These are phyloP conservation scores for Lymantria monacha DNA, from an alignment of 2,888 invertebrate species.

Conservation along the genomic window DNA sequence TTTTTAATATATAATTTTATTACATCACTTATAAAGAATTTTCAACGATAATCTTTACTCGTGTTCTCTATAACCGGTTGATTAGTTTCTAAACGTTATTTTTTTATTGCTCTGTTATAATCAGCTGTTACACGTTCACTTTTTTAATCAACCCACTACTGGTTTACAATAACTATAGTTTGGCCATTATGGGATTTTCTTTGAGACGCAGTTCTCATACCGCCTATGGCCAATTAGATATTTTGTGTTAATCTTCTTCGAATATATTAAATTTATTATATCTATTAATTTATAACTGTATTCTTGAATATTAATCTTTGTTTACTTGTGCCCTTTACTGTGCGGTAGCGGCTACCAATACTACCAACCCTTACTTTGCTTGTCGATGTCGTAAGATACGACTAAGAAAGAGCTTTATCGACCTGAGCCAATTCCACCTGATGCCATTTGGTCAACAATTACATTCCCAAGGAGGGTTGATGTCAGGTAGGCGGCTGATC, in stretches of 20 bases:
- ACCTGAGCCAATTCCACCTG: no score
- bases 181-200: neutral
- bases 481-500: no score
- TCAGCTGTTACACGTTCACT: neutral
- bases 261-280: constrained; percentile 3
- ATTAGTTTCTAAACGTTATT: neutral
- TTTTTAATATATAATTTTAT: no score
- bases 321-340: no score
- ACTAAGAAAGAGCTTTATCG: no score
- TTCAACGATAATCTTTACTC: neutral
- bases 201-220: neutral
- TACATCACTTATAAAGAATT: no score
- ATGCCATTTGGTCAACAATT: no score
- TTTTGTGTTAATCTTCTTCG: neutral
- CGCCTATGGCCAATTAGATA: neutral
- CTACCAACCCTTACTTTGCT: no score
- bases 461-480: no score
- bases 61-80: neutral
- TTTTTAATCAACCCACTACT: constrained; percentile 1
- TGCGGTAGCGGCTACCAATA: no score
- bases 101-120: neutral
- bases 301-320: no score
- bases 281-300: neutral
- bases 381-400: no score
- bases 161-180: neutral